These are phyloP conservation scores for Eidolon dupreanum DNA, from an alignment of 2,797 vertebrate species.

Conservation along the genomic window DNA sequence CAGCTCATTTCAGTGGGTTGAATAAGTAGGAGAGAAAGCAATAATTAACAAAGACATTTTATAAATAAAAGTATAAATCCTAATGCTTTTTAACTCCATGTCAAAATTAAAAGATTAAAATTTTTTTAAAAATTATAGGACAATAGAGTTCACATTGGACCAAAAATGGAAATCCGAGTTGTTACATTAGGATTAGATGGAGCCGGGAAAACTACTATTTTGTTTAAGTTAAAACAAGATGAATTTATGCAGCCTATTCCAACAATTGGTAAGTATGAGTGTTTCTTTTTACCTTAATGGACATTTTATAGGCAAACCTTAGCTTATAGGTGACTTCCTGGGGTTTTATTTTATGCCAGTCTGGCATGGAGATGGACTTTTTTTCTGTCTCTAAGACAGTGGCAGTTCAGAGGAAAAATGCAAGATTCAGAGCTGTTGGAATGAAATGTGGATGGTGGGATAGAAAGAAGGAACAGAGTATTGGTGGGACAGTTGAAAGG, in stretches of 20 bases:
- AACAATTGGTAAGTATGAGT: conserved; percentile 92
- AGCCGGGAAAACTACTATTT: conserved; percentile 98
- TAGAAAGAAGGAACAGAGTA: neutral
- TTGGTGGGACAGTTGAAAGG: neutral
- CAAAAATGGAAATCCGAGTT: conserved; percentile 99
- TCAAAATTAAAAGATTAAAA: conserved; percentile 40
- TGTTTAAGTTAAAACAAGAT: conserved; percentile 98
- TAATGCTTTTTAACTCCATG: conserved; percentile 39
- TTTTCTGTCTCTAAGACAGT: neutral
- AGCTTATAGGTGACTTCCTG: neutral
- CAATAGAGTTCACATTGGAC: conserved; percentile 98
- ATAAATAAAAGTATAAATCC: neutral
- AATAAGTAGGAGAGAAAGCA: neutral
- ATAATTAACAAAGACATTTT: conserved; percentile 10
- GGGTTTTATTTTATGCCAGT: neutral
- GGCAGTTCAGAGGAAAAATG: conserved; percentile 33
- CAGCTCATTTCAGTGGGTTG: neutral
- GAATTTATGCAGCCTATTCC: conserved; percentile 99
- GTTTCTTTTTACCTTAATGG: conserved; percentile 28
- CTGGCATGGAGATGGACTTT: neutral
- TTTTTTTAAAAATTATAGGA: conserved; percentile 87
- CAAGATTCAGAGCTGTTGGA: neutral
- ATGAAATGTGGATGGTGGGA: neutral
- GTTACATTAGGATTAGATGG: conserved; percentile 97
- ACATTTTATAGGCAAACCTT: neutral